Conservation (phyloP, 2,113 vertebrate species). For the Zosterops lateralis region DNA sequence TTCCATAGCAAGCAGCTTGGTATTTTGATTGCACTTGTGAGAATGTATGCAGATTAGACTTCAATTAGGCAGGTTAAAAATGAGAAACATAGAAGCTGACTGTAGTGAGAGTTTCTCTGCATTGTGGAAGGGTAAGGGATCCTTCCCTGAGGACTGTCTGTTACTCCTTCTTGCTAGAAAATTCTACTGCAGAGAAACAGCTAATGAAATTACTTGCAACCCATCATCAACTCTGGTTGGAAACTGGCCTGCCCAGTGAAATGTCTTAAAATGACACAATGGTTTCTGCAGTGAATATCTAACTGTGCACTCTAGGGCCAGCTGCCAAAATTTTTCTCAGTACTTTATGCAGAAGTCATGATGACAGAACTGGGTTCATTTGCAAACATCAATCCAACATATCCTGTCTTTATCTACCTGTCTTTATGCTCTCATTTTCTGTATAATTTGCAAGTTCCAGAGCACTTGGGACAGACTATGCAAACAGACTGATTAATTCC, state of each 20-base stretch:
- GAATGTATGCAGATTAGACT: background rate
- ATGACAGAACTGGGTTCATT: background rate
- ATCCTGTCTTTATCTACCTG: background rate
- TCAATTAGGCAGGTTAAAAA: background rate
- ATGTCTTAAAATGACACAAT: background rate
- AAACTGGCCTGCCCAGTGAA: rapidly evolving
- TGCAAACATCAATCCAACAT: background rate
- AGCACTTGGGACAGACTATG: background rate
- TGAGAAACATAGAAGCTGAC: background rate
- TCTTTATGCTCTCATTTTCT: background rate
- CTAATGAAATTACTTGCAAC: background rate
- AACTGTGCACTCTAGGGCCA: background rate
- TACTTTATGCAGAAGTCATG: background rate
- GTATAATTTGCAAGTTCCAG: background rate
- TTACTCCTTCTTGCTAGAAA: background rate
- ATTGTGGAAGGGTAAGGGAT: background rate
- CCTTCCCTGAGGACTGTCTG: background rate
- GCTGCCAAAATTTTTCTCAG: background rate
- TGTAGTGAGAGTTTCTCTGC: background rate
- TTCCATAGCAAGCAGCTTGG: background rate
- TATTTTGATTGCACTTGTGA: background rate
- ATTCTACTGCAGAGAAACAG: background rate
- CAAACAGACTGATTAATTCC: background rate
- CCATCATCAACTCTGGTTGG: rapidly evolving
- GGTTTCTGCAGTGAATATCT: background rate